Conservation (phyloP, 2,113 vertebrate genomes). For the Chamaea fasciata region DNA sequence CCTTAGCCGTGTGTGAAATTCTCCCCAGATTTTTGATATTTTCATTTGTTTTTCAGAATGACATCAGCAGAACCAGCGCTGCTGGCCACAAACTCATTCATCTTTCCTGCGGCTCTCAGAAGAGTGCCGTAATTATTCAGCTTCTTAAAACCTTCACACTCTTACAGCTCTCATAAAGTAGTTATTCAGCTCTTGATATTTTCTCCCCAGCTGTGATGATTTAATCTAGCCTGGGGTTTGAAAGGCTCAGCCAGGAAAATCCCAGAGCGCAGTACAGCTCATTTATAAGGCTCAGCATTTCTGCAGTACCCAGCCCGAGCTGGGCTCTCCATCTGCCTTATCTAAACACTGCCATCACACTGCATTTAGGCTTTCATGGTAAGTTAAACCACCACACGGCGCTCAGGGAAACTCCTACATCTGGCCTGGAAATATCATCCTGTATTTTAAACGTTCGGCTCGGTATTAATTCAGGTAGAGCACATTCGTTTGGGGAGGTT, state of each 20-base stretch:
- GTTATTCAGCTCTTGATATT: constrained; percentile 55
- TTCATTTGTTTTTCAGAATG: background rate
- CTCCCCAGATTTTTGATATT: background rate
- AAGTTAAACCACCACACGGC: constrained; percentile 41
- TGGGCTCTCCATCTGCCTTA: constrained; percentile 49
- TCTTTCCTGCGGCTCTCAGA: background rate
- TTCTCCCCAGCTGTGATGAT: constrained; percentile 66
- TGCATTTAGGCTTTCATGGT: constrained; percentile 54
- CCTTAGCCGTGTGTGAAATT: background rate
- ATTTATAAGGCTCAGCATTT: constrained; percentile 51
- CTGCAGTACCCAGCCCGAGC: background rate
- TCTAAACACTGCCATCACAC: constrained; percentile 64
- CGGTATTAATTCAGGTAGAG: background rate
- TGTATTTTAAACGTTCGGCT: constrained; percentile 10
- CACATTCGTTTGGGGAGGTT: background rate
- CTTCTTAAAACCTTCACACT: constrained; percentile 50
- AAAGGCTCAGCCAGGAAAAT: constrained; percentile 49
- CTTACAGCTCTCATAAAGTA: constrained; percentile 50
- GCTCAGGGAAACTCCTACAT: constrained; percentile 21
- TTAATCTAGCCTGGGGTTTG: constrained; percentile 60
- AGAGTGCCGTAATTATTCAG: constrained; percentile 33
- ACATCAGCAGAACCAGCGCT: background rate
- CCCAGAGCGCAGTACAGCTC: constrained; percentile 40
- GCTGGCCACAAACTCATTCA: background rate
- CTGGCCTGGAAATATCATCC: constrained; percentile 46